phyloP scores from a whole-genome alignment of 2,888 invertebrate genomes.

The Itoplectis maculator region DNA sequence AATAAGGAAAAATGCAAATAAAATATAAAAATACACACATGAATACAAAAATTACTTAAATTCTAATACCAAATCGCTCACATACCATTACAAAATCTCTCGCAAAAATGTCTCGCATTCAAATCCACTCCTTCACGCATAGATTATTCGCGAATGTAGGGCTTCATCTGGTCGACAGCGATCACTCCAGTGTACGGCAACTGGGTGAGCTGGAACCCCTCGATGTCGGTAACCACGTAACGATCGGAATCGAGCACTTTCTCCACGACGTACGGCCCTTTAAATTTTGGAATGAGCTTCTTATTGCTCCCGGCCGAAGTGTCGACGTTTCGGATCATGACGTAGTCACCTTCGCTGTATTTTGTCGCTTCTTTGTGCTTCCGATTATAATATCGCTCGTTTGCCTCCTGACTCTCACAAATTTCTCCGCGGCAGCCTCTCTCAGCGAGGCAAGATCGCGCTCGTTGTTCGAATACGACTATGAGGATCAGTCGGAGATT shows the following conservation, averaged over 20 bases:
- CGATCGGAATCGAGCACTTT: slow-evolving; percentile 73
- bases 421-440: slow-evolving; percentile 30
- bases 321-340: slow-evolving; percentile 73
- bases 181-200: slow-evolving; percentile 56
- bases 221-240: slow-evolving; percentile 67
- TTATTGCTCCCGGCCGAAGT: slow-evolving; percentile 69
- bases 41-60: background rate
- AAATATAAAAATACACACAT: too few relatives aligned
- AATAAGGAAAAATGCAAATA: background rate
- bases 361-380: slow-evolving; percentile 32
- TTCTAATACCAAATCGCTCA: background rate
- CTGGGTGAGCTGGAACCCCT: slow-evolving; percentile 51
- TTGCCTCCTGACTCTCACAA: slow-evolving; percentile 18
- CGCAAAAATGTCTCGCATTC: background rate
- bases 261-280: slow-evolving; percentile 73
- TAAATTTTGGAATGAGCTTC: slow-evolving; percentile 73
- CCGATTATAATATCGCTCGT: slow-evolving; percentile 50
- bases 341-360: slow-evolving; percentile 42
- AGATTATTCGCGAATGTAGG: slow-evolving; percentile 21
- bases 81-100: background rate
- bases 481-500: slow-evolving; percentile 27
- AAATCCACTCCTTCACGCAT: background rate
- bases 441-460: slow-evolving; percentile 39
- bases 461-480: slow-evolving; percentile 6
- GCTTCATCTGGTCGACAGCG: slow-evolving; percentile 42